Base-by-base conservation (phyloP, 2,797 vertebrate species). In the Chelonia mydas region DNA sequence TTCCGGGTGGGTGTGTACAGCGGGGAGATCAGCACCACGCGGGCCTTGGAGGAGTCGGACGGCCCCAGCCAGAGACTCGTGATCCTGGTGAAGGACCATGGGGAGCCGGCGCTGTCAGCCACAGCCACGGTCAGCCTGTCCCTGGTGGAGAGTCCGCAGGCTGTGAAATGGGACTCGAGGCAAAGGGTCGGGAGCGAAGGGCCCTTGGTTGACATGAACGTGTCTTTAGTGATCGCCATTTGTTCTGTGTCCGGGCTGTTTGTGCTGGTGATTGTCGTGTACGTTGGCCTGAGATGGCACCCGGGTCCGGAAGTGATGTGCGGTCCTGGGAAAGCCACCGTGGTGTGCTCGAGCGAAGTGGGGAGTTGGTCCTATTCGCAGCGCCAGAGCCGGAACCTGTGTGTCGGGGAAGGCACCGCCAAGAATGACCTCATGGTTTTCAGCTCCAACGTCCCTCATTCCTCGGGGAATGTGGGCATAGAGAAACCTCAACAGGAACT, bases 1-100 rank as follows among this genome's bases (percentile, higher is more conserved):
- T 99, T 99, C 96, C 98, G 98, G 93, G 98, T 99, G 86, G 98
- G 98, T 72, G 98, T 97, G 92, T 95, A 98, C 97, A 98, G 95
- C 2, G 98, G 98, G 9, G 98, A 98, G 86, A 97, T 98, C 91
- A 98, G 98, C 95, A 98, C 98, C 6, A 49, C 87, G 68, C 61
- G 91, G 72, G 55, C 53, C 9, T 23, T 96, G 78, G 82, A 95
- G 76, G 82, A 95, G 25, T 55, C 57, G 28, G 57, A 59, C 90
- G 98, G 98, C 83, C 98, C 98, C 15, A 92, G 84, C 15, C 97
- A 97, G 23, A 96, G 96, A 81, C 93, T 99, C 86, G 97, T 96
- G 3, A 94, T 99, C 55, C 74, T 98, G 51, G 99, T 99, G 89
- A 96, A 90, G 5, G 98, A 99, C 88, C 98, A 98, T 3, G 98